Base-by-base conservation (phyloP, 2,888 invertebrate species). In the Eugnorisma glareosa region DNA sequence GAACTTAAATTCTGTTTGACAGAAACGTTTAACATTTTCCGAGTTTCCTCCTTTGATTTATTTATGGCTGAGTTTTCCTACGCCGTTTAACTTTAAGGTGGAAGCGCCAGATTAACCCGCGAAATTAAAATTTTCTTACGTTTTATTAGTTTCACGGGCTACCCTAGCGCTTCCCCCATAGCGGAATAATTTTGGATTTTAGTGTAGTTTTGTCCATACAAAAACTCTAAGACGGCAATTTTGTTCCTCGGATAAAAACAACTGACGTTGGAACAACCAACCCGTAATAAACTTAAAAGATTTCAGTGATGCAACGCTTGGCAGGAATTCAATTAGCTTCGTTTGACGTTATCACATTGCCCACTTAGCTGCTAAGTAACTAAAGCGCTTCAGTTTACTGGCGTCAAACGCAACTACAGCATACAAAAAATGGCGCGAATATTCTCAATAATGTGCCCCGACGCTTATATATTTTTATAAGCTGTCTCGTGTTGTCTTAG, bases 381-480 rank as follows among this genome's bases (percentile, higher is more conserved):
- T 68, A 57, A 74, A 75, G 45, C 64, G 48, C 72, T 77, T 73
- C 37, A 67, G 73, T 73, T 81, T 73, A 73, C 77, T 73, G 61
- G 85, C 89, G 88, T 89, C 70, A 88, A 86, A 87, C 89, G 89
- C 86, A 74, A 79, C 77, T 82, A 83, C 37, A 43, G 73, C 73
- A 43, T 37, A 15, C 15, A 37, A 37, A 70, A 61, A 71, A 31
- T 59, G 59, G 68, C 66, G 75, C 61, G 4, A 73, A 61, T 10
- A 28, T 79, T 79, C 54, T 77, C 59, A 71, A 76, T 78, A 80
- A 76, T 91, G 91, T 93, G 90, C 86, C 91, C 91, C 91, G 90
- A 89, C 89, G 90, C 89, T 89, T 90, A 88, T 93, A 92, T 94
- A 93, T 95, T 94, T 94, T 93, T 94, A 87, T 94, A 94, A 90